phyloP scores from a whole-genome alignment of 2,113 vertebrate species.

The Hemibagrus wyckioides region DNA sequence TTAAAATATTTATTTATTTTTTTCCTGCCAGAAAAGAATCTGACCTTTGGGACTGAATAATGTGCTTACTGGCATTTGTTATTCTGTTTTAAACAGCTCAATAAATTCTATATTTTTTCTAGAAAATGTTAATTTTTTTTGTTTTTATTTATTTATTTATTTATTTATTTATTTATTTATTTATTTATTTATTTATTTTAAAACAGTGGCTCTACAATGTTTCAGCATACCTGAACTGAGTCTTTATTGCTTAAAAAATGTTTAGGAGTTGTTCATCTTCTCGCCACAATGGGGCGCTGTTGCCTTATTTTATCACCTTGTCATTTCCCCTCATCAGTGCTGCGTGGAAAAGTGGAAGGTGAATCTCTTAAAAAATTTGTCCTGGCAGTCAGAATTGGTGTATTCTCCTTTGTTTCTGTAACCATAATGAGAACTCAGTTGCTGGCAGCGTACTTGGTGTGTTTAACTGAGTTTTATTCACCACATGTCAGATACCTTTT shows the following conservation, averaged over 20 bases:
- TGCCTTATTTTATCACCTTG: not conserved
- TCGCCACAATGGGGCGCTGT: constrained; percentile 21
- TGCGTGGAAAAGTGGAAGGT: not conserved
- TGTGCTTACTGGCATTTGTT: not conserved
- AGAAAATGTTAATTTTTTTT: too few species aligned
- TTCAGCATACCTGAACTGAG: not conserved
- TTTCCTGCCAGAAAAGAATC: too few species aligned
- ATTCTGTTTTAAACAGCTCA: not conserved
- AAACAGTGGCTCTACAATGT: not conserved
- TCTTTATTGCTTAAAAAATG: not conserved
- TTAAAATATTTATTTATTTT: too few species aligned
- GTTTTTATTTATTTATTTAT: too few species aligned
- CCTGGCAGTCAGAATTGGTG: not conserved
- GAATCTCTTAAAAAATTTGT: not conserved
- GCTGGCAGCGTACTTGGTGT: constrained; percentile 1
- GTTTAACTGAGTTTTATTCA: constrained; percentile 40
- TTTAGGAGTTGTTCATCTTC: not conserved
- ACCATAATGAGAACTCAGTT: constrained; percentile 4
- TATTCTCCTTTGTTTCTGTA: constrained; percentile 8
- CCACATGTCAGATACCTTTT: constrained; percentile 12
- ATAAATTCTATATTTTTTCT: too few species aligned
- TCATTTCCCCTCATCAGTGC: not conserved
- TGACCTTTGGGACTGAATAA: too few species aligned
- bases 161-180: too few species aligned
- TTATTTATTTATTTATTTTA: too few species aligned